Evolutionary conservation across 2,113 vertebrate genomes (phyloP).

Genomic region (Brachionichthys hirsutus): DNA sequence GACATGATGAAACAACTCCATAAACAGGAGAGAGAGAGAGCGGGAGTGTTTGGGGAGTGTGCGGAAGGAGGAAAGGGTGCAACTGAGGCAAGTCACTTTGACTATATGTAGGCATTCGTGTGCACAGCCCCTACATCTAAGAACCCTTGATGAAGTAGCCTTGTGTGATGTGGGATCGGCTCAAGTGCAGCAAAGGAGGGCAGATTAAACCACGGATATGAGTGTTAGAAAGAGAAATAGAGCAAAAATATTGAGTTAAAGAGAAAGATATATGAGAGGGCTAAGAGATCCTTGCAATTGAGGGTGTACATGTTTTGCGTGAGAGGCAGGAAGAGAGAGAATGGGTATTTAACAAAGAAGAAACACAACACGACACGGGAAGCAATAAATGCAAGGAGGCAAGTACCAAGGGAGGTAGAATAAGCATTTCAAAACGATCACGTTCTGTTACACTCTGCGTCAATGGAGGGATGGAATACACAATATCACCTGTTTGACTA

Average conservation of each 20-base stretch:
- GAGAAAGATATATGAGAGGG: slow-evolving; percentile 45
- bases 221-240: slow-evolving; percentile 12
- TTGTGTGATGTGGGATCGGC: slow-evolving; percentile 44
- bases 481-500: no score
- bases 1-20: slow-evolving; percentile 69
- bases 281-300: slow-evolving; percentile 59
- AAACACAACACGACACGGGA: slow-evolving; percentile 43
- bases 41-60: slow-evolving; percentile 41
- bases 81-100: slow-evolving; percentile 51
- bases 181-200: slow-evolving; percentile 30
- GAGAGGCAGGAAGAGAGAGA: slow-evolving; percentile 31
- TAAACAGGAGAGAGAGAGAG: slow-evolving; percentile 61
- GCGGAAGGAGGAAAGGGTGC: slow-evolving; percentile 37
- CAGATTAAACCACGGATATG: slow-evolving; percentile 52
- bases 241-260: slow-evolving; percentile 12
- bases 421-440: slow-evolving; percentile 49
- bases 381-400: slow-evolving; percentile 48
- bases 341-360: slow-evolving; percentile 48
- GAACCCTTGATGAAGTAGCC: slow-evolving; percentile 36
- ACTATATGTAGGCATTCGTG: slow-evolving; percentile 36
- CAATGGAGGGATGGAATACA: slow-evolving; percentile 14
- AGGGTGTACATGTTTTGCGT: slow-evolving; percentile 40
- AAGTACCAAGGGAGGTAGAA: slow-evolving; percentile 30
- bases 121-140: slow-evolving; percentile 50
- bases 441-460: slow-evolving; percentile 25